Conservation (phyloP, 2,888 invertebrate species). For the Zeuzera pyrina region DNA sequence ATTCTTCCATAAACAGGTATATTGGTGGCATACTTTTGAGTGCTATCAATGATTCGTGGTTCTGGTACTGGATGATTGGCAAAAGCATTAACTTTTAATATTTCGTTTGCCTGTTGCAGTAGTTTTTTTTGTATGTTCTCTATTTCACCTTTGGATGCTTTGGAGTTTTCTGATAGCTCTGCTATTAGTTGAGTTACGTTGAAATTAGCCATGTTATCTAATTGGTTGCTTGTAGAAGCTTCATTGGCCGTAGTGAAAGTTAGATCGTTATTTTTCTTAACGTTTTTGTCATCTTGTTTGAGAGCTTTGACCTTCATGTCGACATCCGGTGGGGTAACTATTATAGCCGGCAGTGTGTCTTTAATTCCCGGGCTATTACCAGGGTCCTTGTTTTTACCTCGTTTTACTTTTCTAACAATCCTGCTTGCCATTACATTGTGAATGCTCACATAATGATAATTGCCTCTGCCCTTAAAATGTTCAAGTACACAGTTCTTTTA, state of each 20-base stretch:
- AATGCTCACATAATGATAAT: slow-evolving; percentile 42
- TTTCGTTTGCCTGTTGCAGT: slow-evolving; percentile 60
- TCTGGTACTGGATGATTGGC: slow-evolving; percentile 37
- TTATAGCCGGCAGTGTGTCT: slow-evolving; percentile 42
- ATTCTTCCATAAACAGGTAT: slow-evolving; percentile 48
- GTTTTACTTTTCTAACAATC: slow-evolving; percentile 82
- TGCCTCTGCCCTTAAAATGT: no score
- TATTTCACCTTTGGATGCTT: slow-evolving; percentile 57
- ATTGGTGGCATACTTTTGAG: slow-evolving; percentile 41
- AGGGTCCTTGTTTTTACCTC: slow-evolving; percentile 66
- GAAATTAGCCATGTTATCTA: slow-evolving; percentile 43
- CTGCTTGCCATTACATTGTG: slow-evolving; percentile 79
- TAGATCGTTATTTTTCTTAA: slow-evolving; percentile 18
- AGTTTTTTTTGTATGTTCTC: slow-evolving; percentile 57
- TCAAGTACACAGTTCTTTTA: no score
- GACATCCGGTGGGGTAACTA: slow-evolving; percentile 48
- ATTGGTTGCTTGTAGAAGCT: background rate
- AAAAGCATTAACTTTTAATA: slow-evolving; percentile 62
- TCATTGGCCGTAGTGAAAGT: slow-evolving; percentile 14
- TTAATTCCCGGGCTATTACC: slow-evolving; percentile 19
- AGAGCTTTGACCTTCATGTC: slow-evolving; percentile 52
- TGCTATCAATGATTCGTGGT: slow-evolving; percentile 44
- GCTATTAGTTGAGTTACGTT: slow-evolving; percentile 60
- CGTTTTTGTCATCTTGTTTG: slow-evolving; percentile 29
- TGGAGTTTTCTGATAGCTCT: slow-evolving; percentile 57